phyloP scores from a whole-genome alignment of 2,113 vertebrate genomes.

The Cephalopholis sonnerati region DNA sequence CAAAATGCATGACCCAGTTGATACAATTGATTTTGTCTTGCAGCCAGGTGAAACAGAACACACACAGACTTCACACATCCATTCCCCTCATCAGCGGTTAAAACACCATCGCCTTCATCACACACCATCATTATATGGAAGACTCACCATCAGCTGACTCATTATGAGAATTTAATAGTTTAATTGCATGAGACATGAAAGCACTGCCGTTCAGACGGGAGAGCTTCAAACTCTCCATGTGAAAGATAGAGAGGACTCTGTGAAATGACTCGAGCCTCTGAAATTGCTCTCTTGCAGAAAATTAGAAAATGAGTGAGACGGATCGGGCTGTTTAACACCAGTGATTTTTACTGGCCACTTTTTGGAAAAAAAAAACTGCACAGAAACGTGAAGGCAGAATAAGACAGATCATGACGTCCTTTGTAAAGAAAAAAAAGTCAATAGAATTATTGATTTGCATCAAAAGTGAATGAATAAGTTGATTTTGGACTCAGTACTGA shows the following conservation, averaged over 20 bases:
- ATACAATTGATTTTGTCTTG: too few relatives aligned
- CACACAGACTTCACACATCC: too few relatives aligned
- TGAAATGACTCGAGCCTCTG: not conserved
- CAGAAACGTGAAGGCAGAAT: not conserved
- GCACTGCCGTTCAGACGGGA: too few relatives aligned
- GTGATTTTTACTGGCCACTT: not conserved
- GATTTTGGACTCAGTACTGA: too few relatives aligned
- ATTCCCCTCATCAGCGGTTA: too few relatives aligned
- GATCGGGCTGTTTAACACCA: not conserved
- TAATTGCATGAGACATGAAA: constrained; percentile 9
- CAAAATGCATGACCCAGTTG: not conserved
- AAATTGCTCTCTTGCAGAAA: not conserved
- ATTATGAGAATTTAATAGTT: not conserved
- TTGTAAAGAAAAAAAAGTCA: too few relatives aligned
- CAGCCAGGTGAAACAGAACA: too few relatives aligned
- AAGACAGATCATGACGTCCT: too few relatives aligned
- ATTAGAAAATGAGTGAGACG: not conserved
- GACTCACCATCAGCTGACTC: not conserved
- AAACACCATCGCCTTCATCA: too few relatives aligned
- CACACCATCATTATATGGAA: not conserved
- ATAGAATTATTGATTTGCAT: not conserved
- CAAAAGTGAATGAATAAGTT: not conserved
- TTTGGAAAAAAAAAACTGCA: not conserved
- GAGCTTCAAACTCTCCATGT: too few relatives aligned
- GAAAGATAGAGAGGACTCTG: not conserved